Evolutionary conservation across 2,797 vertebrate species (phyloP).

Genomic region (Taeniopygia guttata): DNA sequence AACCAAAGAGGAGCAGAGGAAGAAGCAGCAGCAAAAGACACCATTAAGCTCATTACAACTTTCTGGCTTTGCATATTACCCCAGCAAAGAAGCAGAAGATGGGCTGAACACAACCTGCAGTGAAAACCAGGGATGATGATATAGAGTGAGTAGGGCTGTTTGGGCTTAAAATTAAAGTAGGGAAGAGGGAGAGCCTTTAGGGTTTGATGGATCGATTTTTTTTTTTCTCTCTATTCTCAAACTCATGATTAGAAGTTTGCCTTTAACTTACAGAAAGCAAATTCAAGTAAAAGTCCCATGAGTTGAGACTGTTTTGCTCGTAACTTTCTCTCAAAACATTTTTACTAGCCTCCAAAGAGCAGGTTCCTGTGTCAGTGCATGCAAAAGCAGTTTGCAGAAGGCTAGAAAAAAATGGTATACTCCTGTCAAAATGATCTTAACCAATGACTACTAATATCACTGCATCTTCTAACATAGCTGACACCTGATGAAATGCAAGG

Average conservation of each 20-base stretch:
- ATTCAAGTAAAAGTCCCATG: not conserved
- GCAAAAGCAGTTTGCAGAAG: not conserved
- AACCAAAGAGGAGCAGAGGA: not conserved
- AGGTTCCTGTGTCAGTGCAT: not conserved
- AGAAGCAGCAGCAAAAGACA: not conserved
- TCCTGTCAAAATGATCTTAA: not conserved
- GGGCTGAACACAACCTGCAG: not conserved
- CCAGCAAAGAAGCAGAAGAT: not conserved
- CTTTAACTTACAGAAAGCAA: not conserved
- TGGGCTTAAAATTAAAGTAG: not conserved
- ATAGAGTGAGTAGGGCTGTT: not conserved
- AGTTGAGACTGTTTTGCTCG: not conserved
- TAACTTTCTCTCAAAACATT: not conserved
- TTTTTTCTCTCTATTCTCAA: not conserved
- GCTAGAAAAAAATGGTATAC: not conserved
- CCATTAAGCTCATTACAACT: rapidly evolving
- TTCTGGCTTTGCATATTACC: not conserved
- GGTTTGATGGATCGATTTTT: not conserved
- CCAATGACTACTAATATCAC: not conserved
- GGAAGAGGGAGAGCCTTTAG: not conserved
- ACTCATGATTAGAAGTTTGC: not conserved
- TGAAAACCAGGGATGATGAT: not conserved
- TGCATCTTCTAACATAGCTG: not conserved
- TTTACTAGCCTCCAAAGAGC: not conserved
- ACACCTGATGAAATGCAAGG: not conserved